Evolutionary conservation across 2,888 invertebrate species (phyloP), one percentile per base, ranked within the genome.

Genomic region (Athalia circularis): DNA sequence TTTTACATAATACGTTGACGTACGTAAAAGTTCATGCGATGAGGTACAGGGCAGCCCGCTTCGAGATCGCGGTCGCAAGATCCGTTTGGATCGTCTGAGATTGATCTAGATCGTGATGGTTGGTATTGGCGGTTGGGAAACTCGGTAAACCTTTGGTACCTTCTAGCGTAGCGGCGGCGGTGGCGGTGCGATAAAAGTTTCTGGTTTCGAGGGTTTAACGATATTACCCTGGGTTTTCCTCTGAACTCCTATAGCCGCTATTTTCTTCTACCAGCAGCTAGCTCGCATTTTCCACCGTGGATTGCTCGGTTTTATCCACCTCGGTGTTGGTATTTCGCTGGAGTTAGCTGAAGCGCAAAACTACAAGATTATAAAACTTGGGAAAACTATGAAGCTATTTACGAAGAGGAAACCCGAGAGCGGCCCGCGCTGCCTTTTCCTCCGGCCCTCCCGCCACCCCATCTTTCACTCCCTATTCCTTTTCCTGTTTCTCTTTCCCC

Each of bases 361-460:
- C 72, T 72, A 59, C 72, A 47, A 72, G 72, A 72, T 72, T 72
- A 72, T 72, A 57, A 72, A 72, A 72, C 72, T 72, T 72, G 72
- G 57, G 13, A 59, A 72, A 72, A 72, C 72, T 72, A 72, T 72
- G 59, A 72, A 68, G 68, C 68, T 68, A 68, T 68, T 68, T 68
- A 11, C 68, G 54, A 54, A 68, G 68, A 47, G 29, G 54, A 68
- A 68, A 29, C 62, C 62, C 43, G 9, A 9, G 9, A 62, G 62
- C 62, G 9, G 29, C 29, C 5, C 43, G 8, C 8, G 29, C 61
- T 15, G 13, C 5, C 61, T 29, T 15, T 59, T 6, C 45, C 29
- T 5, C 29, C 29, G 29, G 8, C 4, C 45, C 43, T 43, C 45
- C 47, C 9, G 9, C 5, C 6, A 11, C 43, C 43, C n/a, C n/a